These are phyloP conservation scores for Yponomeuta cagnagella DNA, from an alignment of 2,888 invertebrate species.

Conservation along the genomic window DNA sequence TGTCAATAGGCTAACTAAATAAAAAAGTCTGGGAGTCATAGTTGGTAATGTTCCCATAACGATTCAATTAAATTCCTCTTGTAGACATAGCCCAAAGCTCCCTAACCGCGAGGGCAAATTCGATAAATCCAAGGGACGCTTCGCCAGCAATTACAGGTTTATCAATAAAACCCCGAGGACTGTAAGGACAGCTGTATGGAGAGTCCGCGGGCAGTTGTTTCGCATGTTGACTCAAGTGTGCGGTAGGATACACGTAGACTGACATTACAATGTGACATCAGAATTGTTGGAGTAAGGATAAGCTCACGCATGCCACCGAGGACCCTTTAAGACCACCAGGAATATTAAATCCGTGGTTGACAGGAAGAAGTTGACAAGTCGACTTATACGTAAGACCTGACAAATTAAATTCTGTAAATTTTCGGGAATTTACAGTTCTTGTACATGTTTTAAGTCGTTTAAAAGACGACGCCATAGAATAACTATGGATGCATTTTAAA, in stretches of 20 bases:
- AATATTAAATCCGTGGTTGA: neutral
- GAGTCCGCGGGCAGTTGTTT: slow-evolving; percentile 23
- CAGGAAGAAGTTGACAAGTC: too few species aligned
- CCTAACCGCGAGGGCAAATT: neutral
- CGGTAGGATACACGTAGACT: slow-evolving; percentile 16
- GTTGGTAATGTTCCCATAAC: too few species aligned
- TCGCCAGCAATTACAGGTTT: neutral
- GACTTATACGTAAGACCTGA: too few species aligned
- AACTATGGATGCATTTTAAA: too few species aligned
- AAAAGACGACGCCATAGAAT: too few species aligned
- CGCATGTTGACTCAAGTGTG: slow-evolving; percentile 58
- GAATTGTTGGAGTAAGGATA: neutral
- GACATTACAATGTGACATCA: slow-evolving; percentile 11
- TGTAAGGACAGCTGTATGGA: slow-evolving; percentile 12
- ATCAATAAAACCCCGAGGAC: slow-evolving; percentile 2
- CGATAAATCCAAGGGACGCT: slow-evolving; percentile 2
- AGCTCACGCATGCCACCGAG: neutral
- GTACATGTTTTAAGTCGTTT: too few species aligned
- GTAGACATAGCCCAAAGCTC: neutral
- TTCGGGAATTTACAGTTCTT: too few species aligned
- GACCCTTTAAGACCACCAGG: neutral
- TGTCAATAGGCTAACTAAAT: too few species aligned
- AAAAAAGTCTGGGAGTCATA: too few species aligned
- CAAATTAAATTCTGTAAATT: too few species aligned
- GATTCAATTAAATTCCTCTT: too few species aligned